Evolutionary conservation across 2,888 invertebrate species (phyloP).

Genomic region (Malachius bipustulatus): DNA sequence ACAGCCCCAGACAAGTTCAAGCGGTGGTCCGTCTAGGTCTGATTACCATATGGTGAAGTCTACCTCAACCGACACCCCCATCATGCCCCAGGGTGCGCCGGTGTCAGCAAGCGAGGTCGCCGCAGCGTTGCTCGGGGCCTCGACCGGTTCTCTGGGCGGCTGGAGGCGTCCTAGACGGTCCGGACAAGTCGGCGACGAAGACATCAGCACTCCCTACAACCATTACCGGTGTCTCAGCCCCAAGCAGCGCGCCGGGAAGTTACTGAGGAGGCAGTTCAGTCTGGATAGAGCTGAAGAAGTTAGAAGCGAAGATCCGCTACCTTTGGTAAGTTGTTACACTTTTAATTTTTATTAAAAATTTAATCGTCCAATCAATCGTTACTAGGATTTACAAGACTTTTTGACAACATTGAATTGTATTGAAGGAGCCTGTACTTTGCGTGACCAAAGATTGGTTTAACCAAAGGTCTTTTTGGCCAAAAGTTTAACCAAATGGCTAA

Average conservation of each 20-base stretch:
- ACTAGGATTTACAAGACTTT: too few relatives aligned
- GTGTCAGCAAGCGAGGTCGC: constrained; percentile 43
- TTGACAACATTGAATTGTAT: too few relatives aligned
- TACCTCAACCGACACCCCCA: constrained; percentile 38
- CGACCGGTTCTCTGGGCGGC: constrained; percentile 39
- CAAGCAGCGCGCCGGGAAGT: constrained; percentile 36
- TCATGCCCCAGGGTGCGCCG: constrained; percentile 37
- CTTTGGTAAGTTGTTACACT: too few relatives aligned
- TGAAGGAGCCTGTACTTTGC: too few relatives aligned
- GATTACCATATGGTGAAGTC: constrained; percentile 37
- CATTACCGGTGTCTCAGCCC: constrained; percentile 62
- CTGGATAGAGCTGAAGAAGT: constrained; percentile 52
- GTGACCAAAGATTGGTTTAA: too few relatives aligned
- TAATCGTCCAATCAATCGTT: too few relatives aligned
- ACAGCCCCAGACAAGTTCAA: too few relatives aligned
- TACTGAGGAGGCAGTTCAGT: constrained; percentile 56
- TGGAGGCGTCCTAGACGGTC: constrained; percentile 34
- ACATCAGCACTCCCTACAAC: constrained; percentile 61
- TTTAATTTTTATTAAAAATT: too few relatives aligned
- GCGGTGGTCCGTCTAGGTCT: constrained; percentile 19
- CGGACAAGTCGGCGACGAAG: constrained; percentile 42
- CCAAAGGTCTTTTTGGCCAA: too few relatives aligned
- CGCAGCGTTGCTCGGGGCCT: constrained; percentile 41
- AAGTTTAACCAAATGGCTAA: too few relatives aligned
- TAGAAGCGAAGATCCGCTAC: constrained; percentile 32